Base-by-base conservation (phyloP, 2,888 invertebrate species). In the Tinea semifulvella region DNA sequence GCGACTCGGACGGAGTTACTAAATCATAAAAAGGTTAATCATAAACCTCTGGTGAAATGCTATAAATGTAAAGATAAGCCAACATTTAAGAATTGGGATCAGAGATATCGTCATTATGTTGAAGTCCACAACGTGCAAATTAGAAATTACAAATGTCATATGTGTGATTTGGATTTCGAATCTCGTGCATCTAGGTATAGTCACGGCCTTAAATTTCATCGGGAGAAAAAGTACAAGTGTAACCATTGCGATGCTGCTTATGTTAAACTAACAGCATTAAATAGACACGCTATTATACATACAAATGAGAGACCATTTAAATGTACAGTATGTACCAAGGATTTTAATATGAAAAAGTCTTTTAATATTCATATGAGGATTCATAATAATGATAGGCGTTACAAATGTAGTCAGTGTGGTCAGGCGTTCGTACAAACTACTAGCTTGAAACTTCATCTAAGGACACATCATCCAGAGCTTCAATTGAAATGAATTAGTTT, bases 291-390 rank as follows among this genome's bases (percentile, higher is more conserved):
- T 44, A 60, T 75, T 31, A 69, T 60, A 1, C 79, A 80, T 50
- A 66, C 58, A 1, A 68, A 66, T 0, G 60, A 68, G 46, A 65
- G 68, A 45, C 71, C 70, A 8, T 73, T 65, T 42, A 59, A 65
- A 42, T 79, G 79, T 50, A 58, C 61, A 2, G 56, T 65, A 38
- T 79, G 79, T 46, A 67, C 66, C 3, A 79, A 75, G 49, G 60
- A 61, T 3, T 80, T 80, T 46, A 69, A 71, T 1, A 70, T 75
- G 45, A 64, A 66, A 22, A 69, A 66, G 16, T 66, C 74, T 0
- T 50, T 79, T 16, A 71, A 69, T 1, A 67, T 74, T 5, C 80
- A 80, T 49, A 59, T 65, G 43, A 60, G 76, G n/a, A 69, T 65
- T 46, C 77, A 76, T 44, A 69, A 68, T 0, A 70, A 75, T 0